A percentile compares a stretch with the other conserved stretches of the same genome.
Conservation (phyloP, 2,888 invertebrate species). For the Stramonita haemastoma region DNA sequence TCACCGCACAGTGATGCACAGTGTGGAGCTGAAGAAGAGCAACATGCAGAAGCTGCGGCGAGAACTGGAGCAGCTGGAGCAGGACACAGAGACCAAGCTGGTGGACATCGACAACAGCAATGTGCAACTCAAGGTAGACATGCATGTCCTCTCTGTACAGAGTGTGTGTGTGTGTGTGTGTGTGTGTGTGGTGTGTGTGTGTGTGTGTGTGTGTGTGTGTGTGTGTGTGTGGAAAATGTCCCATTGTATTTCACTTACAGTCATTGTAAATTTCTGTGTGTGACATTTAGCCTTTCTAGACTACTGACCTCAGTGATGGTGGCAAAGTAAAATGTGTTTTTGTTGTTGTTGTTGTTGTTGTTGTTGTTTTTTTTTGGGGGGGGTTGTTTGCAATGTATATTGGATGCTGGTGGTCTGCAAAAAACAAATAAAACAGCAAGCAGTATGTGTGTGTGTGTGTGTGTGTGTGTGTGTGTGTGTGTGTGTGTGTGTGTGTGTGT, state of each 20-base stretch:
- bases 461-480: too few relatives aligned
- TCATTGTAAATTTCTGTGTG: too few relatives aligned
- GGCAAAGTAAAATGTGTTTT: too few relatives aligned
- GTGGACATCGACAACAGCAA: slow-evolving; percentile 90
- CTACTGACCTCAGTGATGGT: too few relatives aligned
- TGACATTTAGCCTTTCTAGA: too few relatives aligned
- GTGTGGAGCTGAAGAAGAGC: slow-evolving; percentile 86
- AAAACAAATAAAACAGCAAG: too few relatives aligned
- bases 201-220: neutral
- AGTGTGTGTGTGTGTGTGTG: neutral
- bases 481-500: too few relatives aligned
- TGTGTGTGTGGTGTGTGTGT: neutral
- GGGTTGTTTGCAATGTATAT: too few relatives aligned
- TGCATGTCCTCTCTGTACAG: slow-evolving; percentile 43
- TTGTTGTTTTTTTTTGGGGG: too few relatives aligned
- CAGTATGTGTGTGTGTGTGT: too few relatives aligned
- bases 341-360: too few relatives aligned
- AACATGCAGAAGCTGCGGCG: slow-evolving; percentile 85
- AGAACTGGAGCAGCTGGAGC: slow-evolving; percentile 81
- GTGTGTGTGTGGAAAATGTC: neutral
- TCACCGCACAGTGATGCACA: slow-evolving; percentile 80
- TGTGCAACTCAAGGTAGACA: slow-evolving; percentile 85
- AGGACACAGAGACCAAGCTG: slow-evolving; percentile 84
- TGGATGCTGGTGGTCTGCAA: too few relatives aligned
- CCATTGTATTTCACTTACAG: neutral